Evolutionary conservation across 1,140 invertebrate genomes (phyloP).

Genomic region (Scylla paramamosain): DNA sequence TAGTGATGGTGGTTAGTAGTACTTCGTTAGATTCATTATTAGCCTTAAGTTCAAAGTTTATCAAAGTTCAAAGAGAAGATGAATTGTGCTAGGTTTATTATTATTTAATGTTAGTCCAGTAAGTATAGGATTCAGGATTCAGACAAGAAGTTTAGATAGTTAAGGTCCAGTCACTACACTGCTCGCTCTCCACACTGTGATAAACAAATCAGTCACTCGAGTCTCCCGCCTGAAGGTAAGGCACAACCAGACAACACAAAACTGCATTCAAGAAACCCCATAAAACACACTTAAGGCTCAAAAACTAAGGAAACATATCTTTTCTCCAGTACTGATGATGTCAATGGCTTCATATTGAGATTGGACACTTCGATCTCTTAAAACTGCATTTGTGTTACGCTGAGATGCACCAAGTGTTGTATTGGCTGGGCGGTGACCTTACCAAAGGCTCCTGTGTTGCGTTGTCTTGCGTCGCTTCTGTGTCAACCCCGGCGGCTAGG

Average conservation of each 20-base stretch:
- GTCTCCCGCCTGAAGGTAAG: background rate
- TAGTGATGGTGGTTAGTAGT: background rate
- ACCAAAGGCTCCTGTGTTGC: background rate
- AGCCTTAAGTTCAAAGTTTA: background rate
- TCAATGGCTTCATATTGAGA: background rate
- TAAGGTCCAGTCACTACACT: constrained; percentile 39
- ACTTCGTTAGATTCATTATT: background rate
- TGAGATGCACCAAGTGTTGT: background rate
- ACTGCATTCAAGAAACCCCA: too few species aligned
- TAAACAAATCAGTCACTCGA: background rate
- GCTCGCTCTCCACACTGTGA: background rate
- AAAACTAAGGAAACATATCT: too few species aligned
- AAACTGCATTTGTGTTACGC: background rate
- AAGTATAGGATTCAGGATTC: too few species aligned
- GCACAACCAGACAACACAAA: background rate
- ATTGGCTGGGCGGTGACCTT: background rate
- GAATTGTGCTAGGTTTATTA: background rate
- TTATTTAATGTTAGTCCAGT: too few species aligned
- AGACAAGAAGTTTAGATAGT: background rate
- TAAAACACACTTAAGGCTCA: too few species aligned
- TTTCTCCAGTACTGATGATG: too few species aligned
- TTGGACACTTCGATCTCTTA: background rate
- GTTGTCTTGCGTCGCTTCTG: background rate
- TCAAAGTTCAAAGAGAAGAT: background rate
- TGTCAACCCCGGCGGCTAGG: constrained; percentile 3